Conservation (phyloP, 35 echinoderm and acorn worm genomes). For the Eucidaris tribuloides region DNA sequence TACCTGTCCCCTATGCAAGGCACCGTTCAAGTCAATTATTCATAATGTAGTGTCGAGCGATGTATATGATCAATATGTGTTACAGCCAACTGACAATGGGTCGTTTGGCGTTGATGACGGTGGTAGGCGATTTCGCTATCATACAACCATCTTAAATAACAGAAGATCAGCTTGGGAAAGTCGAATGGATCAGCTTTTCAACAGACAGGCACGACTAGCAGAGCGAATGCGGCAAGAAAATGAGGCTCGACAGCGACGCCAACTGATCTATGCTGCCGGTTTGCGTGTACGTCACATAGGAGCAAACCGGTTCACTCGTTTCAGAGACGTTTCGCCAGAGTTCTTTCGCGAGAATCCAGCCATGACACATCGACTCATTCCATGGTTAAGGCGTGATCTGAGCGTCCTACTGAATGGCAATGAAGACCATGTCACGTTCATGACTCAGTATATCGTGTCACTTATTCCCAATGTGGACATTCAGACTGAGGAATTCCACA, state of each 20-base stretch:
- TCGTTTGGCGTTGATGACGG: conserved; percentile 10
- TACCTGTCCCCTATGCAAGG: conserved; percentile 91
- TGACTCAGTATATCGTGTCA: conserved; percentile 92
- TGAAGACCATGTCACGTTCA: conserved; percentile 76
- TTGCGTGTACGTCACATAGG: conserved; percentile 57
- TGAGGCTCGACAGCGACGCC: conserved; percentile 50
- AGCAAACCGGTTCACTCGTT: conserved; percentile 54
- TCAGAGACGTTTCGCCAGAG: conserved; percentile 72
- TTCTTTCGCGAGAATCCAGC: conserved; percentile 87
- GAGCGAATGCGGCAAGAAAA: conserved; percentile 53
- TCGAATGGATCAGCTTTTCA: conserved; percentile 49
- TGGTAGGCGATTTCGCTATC: conserved; percentile 75
- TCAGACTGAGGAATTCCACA: conserved; percentile 85
- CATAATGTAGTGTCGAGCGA: conserved; percentile 94
- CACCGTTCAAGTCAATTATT: conserved; percentile 87
- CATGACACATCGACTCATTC: conserved; percentile 77
- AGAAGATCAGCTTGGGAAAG: conserved; percentile 45
- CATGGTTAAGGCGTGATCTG: conserved; percentile 84
- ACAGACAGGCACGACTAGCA: conserved; percentile 24
- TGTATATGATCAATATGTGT: conserved; percentile 84
- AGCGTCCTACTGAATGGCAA: conserved; percentile 74
- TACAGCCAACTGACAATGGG: conserved; percentile 9
- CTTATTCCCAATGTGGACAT: conserved; percentile 86
- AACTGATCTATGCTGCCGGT: conserved; percentile 76
- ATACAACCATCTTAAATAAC: conserved; percentile 69